These are phyloP conservation scores for Rhodinocichla rosea DNA, from an alignment of 2,113 vertebrate genomes.

Conservation along the genomic window DNA sequence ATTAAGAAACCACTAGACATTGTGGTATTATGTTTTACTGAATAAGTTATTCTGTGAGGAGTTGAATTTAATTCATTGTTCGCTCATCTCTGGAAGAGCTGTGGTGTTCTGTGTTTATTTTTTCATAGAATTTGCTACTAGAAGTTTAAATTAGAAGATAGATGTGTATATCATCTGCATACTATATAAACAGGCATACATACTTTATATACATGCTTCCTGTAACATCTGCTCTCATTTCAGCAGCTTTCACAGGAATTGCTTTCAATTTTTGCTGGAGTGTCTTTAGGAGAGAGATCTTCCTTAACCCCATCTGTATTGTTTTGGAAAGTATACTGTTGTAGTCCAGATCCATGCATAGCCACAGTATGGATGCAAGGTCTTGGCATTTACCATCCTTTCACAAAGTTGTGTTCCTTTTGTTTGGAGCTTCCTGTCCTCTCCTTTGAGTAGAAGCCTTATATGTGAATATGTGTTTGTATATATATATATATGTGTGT, in stretches of 20 bases:
- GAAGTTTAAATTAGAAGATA: background rate
- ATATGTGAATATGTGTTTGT: background rate
- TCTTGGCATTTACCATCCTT: background rate
- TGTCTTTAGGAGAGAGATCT: background rate
- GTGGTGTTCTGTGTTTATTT: background rate
- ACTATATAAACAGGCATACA: background rate
- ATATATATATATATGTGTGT: accelerated
- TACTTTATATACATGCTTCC: background rate
- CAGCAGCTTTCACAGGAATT: background rate
- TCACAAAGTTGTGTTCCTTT: background rate
- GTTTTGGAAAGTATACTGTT: background rate
- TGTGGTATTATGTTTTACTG: background rate
- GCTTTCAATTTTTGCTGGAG: background rate
- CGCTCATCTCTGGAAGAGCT: background rate
- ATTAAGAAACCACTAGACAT: background rate
- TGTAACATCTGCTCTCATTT: background rate
- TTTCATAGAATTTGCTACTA: background rate
- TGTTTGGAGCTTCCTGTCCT: background rate
- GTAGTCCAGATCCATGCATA: background rate
- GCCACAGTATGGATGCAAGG: background rate
- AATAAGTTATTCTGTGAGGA: background rate
- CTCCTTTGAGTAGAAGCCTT: background rate
- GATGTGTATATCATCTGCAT: background rate
- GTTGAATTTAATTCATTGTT: background rate
- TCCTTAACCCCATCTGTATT: background rate